These are phyloP conservation scores for Drosophila pallidifrons DNA, from an alignment of 1,140 invertebrate species.

Conservation along the genomic window DNA sequence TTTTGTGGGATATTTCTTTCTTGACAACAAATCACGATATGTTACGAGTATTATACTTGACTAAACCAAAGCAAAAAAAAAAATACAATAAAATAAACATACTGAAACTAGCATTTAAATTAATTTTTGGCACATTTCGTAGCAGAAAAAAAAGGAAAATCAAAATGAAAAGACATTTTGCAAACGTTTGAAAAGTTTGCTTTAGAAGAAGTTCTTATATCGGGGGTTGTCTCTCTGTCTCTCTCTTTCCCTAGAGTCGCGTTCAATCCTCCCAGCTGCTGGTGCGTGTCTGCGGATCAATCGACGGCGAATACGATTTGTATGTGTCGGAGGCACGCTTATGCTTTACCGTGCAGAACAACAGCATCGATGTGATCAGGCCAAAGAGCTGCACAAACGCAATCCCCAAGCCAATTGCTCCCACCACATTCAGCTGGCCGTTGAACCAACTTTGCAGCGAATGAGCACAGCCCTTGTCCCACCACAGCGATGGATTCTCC, in stretches of 20 bases:
- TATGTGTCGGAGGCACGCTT: conserved; percentile 89
- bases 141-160: conserved; percentile 40
- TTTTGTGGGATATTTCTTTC: conserved; percentile 2
- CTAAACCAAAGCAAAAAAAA: conserved; percentile 33
- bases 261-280: conserved; percentile 85
- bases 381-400: conserved; percentile 91
- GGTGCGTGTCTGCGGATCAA: conserved; percentile 85
- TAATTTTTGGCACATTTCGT: conserved; percentile 83
- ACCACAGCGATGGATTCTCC: conserved; percentile 88
- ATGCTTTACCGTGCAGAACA: conserved; percentile 91
- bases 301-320: conserved; percentile 88
- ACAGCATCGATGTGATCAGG: conserved; percentile 90
- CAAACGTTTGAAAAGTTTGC: conserved; percentile 6
- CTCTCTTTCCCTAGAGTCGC: conserved; percentile 42
- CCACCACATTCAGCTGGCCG: conserved; percentile 89
- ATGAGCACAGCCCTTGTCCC: conserved; percentile 89
- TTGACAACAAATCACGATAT: conserved; percentile 28
- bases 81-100: conserved; percentile 31
- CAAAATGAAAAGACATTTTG: conserved; percentile 21
- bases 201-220: conserved; percentile 39
- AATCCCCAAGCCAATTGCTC: conserved; percentile 89
- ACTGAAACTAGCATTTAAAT: conserved; percentile 56
- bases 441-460: conserved; percentile 90
- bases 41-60: conserved; percentile 47
- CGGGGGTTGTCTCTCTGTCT: neutral